These are phyloP conservation scores for Syndactyla subalaris DNA, from an alignment of 2,797 vertebrate species.

Conservation along the genomic window DNA sequence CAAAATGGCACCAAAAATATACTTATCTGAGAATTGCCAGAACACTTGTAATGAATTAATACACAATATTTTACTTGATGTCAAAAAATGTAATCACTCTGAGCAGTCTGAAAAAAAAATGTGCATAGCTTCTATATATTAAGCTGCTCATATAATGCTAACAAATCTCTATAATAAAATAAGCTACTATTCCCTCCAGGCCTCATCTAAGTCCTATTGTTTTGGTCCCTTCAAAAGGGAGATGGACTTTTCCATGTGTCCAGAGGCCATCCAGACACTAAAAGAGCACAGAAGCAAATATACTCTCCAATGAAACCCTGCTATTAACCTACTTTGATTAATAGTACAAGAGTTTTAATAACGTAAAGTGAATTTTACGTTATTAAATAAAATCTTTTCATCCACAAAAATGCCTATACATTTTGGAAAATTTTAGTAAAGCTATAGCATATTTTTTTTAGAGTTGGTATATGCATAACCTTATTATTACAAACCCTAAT, in stretches of 20 bases:
- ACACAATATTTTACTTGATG: background rate
- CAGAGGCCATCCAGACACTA: background rate
- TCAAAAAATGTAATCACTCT: background rate
- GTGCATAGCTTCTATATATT: background rate
- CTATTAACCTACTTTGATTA: background rate
- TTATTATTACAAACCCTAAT: background rate
- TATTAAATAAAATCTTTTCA: background rate
- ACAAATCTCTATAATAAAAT: background rate
- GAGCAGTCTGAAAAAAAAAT: background rate
- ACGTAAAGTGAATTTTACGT: background rate
- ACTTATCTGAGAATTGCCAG: background rate
- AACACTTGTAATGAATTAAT: background rate
- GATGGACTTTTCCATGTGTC: background rate
- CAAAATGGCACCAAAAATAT: background rate
- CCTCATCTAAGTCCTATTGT: background rate
- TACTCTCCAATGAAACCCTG: background rate
- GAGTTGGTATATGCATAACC: background rate
- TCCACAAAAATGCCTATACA: background rate
- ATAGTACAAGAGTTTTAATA: background rate
- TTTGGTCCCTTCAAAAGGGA: background rate
- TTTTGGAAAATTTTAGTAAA: background rate
- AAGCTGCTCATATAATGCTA: background rate
- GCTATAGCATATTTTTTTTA: background rate
- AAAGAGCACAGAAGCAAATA: background rate
- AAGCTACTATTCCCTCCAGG: background rate